Evolutionary conservation across 2,888 invertebrate species (phyloP), one percentile per base, ranked within the genome.

Genomic region (Himalopsyche tibetana): DNA sequence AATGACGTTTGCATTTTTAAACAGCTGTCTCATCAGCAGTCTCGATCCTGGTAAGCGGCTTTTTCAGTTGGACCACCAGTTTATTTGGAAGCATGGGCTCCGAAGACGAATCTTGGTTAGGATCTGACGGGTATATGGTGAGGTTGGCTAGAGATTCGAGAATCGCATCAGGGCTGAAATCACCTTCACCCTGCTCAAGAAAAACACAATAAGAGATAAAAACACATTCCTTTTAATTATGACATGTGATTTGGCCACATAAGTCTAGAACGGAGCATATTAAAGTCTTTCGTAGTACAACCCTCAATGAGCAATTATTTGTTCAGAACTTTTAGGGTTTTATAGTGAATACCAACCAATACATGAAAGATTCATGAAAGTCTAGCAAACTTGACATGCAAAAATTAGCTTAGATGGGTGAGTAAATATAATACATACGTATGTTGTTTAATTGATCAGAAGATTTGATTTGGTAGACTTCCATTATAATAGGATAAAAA

Each of bases 21-120:
- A 94, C 93, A 55, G 93, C 90, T 81, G 92, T 92, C 85, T 93
- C 92, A 86, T 93, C 92, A 4, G 93, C 92, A 42, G 93, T 92
- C 89, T 93, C 93, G 88, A 93, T 93, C 90, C 92, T 90, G 83
- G 85, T 90, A 28, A 93, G 92, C 12, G 93, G 93, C 88, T 93
- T 92, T 88, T 93, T 92, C n/a, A 93, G 92, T 89, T 94, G 92
- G 63, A 92, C 91, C 83, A 89, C 90, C 87, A 92, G 89, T 87
- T 90, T 90, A 82, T 90, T 90, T 19, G 90, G 90, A 88, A 92
- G 92, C 74, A 94, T 90, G 88, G 92, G 92, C 36, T 92, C 92
- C 74, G 94, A 91, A 15, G 93, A 92, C 79, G 92, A 92, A 87
- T 93, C 93, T 36, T 93, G 92, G 81, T 91, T 91, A 9, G 84